phyloP scores from a whole-genome alignment of 2,888 invertebrate genomes.

The Cataglyphis altisquamis region DNA sequence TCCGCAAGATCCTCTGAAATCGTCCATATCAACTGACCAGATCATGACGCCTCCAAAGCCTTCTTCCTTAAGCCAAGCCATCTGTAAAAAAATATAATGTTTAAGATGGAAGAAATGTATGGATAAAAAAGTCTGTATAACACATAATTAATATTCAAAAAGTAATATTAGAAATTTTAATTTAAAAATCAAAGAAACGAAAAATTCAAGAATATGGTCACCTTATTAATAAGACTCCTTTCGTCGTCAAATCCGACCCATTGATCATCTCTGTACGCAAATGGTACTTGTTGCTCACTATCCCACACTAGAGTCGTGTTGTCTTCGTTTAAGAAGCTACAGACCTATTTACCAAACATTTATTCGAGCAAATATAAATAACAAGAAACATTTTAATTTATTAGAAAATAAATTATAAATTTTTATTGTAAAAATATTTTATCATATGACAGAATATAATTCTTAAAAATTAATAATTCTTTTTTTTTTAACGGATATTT shows the following conservation, averaged over 20 bases:
- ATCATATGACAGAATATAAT: background rate
- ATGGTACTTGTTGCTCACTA: conserved; percentile 98
- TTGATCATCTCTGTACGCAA: conserved; percentile 95
- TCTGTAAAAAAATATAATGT: conserved; percentile 87
- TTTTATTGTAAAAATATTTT: background rate
- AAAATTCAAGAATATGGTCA: conserved; percentile 79
- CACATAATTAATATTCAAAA: background rate
- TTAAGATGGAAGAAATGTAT: background rate
- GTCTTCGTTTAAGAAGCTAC: conserved; percentile 95
- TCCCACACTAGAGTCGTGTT: conserved; percentile 98
- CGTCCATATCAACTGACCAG: conserved; percentile 99
- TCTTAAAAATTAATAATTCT: background rate
- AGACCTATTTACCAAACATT: conserved; percentile 88
- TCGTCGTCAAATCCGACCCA: conserved; percentile 99
- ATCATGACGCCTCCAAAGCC: conserved; percentile 98
- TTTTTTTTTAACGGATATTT: background rate
- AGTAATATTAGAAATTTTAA: background rate
- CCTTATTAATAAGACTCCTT: conserved; percentile 96
- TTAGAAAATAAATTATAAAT: background rate
- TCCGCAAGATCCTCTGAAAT: conserved; percentile 96
- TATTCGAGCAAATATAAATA: background rate
- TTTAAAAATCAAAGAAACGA: background rate
- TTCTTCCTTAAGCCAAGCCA: conserved; percentile 97
- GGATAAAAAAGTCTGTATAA: background rate
- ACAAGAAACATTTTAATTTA: background rate